These are phyloP conservation scores for Melinaea marsaeus DNA, from an alignment of 2,888 invertebrate genomes.

Conservation along the genomic window DNA sequence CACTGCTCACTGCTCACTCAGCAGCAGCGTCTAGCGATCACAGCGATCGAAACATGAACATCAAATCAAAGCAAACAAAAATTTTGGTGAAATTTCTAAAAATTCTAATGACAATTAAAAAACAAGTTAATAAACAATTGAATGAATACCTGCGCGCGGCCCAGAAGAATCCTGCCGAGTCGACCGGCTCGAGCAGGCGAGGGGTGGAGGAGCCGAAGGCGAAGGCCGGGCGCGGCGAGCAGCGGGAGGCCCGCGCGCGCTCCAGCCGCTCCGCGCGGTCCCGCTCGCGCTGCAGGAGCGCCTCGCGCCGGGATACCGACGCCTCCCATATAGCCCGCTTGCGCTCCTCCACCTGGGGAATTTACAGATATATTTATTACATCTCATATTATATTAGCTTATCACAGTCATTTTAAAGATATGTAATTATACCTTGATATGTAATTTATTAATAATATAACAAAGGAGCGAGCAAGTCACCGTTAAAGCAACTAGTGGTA, in stretches of 20 bases:
- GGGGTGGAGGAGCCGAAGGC: constrained; percentile 96
- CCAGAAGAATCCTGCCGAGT: constrained; percentile 89
- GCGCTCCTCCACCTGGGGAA: constrained; percentile 87
- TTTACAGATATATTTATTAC: no score
- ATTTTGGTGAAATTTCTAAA: no score
- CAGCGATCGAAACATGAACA: no score
- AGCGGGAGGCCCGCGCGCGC: constrained; percentile 86
- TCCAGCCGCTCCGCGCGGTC: constrained; percentile 90
- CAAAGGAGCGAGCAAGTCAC: neutral
- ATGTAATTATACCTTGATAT: no score
- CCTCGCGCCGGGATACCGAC: constrained; percentile 90
- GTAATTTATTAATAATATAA: neutral
- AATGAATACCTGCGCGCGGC: constrained; percentile 83
- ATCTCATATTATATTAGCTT: no score
- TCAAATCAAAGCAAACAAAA: no score
- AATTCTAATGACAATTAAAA: no score
- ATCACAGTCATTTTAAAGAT: no score
- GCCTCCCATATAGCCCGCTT: constrained; percentile 93
- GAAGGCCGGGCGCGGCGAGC: constrained; percentile 81
- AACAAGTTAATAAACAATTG: neutral
- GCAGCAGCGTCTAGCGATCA: no score
- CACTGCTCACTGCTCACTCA: no score
- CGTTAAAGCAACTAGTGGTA: no score
- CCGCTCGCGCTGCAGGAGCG: constrained; percentile 90
- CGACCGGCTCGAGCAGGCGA: constrained; percentile 88